Evolutionary conservation across 2,888 invertebrate genomes (phyloP), one percentile per base, ranked within the genome.

Genomic region (Leptopterna dolabrata): DNA sequence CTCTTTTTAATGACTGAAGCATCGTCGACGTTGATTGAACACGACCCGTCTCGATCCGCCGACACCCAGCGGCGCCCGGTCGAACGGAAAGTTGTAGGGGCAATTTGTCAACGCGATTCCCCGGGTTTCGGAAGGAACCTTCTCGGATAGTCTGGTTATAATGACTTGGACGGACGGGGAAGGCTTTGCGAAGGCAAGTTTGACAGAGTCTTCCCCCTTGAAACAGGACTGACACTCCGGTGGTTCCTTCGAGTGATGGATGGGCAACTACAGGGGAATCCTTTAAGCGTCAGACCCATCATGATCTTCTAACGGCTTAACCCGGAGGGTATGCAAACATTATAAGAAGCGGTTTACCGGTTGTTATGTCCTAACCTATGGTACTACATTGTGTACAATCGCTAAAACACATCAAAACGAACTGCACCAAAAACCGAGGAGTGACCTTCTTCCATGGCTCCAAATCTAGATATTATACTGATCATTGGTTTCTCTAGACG

Each of bases 41-140:
- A 76, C 73, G 73, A 76, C 73, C 14, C 9, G n/a, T 36, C 11
- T 27, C 63, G 24, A 19, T 6, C 24, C 63, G 63, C 63, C 24
- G 24, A n/a, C n/a, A n/a, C n/a, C n/a, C n/a, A 63, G 24, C 63
- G 19, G 19, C 6, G 55, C n/a, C 16, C 55, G 3, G n/a, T 1
- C 7, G 19, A n/a, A n/a, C 4, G 36, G n/a, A 41, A 76, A 76
- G 73, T 76, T 76, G 41, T 16, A 41, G 41, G 73, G 41, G 41
- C 73, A 76, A 76, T 76, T 76, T 76, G 73, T 76, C 73, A 76
- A 76, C 30, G 30, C 73, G 73, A 41, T 76, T 76, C 19, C 36
- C 73, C 36, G 19, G 19, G 55, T 55, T 41, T 76, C 41, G 73
- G 73, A 30, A 76, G 73, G 41, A 76, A 36, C 73, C 24, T 19